Evolutionary conservation across 2,797 vertebrate genomes (phyloP).

Genomic region (Australoheros facetus): DNA sequence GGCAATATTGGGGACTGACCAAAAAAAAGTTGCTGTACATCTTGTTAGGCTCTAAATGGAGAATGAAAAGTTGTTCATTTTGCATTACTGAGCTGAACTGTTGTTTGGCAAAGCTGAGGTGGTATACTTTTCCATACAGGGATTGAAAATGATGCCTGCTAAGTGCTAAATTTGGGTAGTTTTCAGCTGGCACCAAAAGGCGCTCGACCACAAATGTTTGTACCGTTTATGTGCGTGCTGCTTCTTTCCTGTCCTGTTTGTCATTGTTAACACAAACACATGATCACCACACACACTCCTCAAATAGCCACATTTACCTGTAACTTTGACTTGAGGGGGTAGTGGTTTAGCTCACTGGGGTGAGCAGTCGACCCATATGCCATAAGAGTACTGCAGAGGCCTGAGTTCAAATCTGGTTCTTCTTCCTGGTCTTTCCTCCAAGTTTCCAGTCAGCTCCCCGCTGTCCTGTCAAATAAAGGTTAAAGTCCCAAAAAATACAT

Average conservation of each 20-base stretch:
- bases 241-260: neutral
- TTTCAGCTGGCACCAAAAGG: neutral
- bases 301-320: too few species aligned
- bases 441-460: too few species aligned
- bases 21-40: neutral
- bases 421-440: too few species aligned
- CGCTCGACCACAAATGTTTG: neutral
- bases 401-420: neutral
- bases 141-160: neutral
- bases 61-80: neutral
- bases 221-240: neutral
- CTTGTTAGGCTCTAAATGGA: neutral
- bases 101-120: neutral
- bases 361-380: neutral
- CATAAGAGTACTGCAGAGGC: neutral
- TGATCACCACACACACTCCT: too few species aligned
- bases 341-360: neutral
- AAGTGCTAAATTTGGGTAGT: neutral
- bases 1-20: neutral
- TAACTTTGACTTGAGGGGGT: neutral
- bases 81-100: neutral
- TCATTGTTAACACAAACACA: too few species aligned
- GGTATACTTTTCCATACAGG: too few species aligned
- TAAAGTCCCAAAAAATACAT: too few species aligned
- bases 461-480: neutral